Evolutionary conservation across 1,140 invertebrate genomes (phyloP).

Genomic region (Bilobella aurantiaca): DNA sequence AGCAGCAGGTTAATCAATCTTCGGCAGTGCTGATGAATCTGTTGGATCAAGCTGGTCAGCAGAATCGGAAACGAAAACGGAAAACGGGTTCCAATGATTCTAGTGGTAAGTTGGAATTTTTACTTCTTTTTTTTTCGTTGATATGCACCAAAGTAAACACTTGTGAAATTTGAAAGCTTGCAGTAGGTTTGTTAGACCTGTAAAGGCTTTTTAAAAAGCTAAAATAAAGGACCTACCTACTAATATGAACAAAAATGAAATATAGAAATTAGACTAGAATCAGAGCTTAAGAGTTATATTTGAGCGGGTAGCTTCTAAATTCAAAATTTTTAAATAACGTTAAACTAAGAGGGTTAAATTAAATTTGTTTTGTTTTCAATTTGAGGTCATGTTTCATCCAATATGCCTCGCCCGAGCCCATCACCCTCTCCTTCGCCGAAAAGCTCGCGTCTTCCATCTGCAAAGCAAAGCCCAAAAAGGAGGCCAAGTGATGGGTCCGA

Average conservation of each 20-base stretch:
- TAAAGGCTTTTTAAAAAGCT: too few relatives aligned
- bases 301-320: too few relatives aligned
- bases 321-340: too few relatives aligned
- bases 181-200: too few relatives aligned
- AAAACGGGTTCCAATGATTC: constrained; percentile 15
- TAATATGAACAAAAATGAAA: too few relatives aligned
- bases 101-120: too few relatives aligned
- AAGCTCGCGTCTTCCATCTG: constrained; percentile 12
- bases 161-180: too few relatives aligned
- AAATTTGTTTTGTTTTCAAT: not conserved
- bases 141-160: too few relatives aligned
- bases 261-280: too few relatives aligned
- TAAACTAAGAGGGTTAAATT: too few relatives aligned
- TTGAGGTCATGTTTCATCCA: constrained; percentile 7
- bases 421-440: constrained; percentile 23
- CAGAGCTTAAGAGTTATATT: not conserved
- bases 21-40: constrained; percentile 17
- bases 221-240: too few relatives aligned
- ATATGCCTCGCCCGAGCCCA: constrained; percentile 21
- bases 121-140: too few relatives aligned
- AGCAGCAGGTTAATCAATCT: not conserved
- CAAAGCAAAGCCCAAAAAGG: constrained; percentile 17
- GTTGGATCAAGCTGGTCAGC: constrained; percentile 23
- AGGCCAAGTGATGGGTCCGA: constrained; percentile 26
- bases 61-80: constrained; percentile 16